phyloP scores from a whole-genome alignment of 2,888 invertebrate species.

The Ashinkailepas kermadecensis region DNA sequence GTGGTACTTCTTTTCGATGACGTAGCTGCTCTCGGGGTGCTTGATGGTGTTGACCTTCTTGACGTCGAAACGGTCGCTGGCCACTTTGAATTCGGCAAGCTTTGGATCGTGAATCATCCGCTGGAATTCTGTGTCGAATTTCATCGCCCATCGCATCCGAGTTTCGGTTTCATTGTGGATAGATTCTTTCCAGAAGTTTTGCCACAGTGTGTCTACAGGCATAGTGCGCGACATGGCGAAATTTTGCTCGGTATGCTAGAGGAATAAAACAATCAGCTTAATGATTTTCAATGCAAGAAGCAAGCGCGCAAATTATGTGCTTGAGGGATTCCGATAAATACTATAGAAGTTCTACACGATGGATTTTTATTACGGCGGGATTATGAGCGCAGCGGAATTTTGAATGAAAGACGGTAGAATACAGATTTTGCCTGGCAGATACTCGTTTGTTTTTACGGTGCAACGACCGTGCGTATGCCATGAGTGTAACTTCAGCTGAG shows the following conservation, averaged over 20 bases:
- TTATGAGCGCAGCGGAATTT: too few species aligned
- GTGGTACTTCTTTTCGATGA: not conserved
- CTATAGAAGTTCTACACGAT: too few species aligned
- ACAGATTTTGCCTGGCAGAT: too few species aligned
- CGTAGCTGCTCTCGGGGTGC: not conserved
- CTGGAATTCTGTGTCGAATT: slow-evolving; percentile 6
- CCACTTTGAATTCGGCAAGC: not conserved
- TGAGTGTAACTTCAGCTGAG: too few species aligned
- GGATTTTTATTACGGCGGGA: too few species aligned
- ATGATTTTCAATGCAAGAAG: too few species aligned
- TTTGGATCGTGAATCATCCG: not conserved
- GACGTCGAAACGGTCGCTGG: not conserved
- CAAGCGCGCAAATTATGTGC: too few species aligned
- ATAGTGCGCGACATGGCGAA: not conserved
- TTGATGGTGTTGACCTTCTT: not conserved
- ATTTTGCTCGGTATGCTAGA: not conserved
- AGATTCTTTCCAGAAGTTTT: slow-evolving; percentile 7
- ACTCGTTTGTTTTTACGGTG: too few species aligned
- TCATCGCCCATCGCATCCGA: slow-evolving; percentile 5
- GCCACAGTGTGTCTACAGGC: slow-evolving; percentile 2
- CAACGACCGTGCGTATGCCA: too few species aligned
- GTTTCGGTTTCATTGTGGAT: slow-evolving; percentile 7
- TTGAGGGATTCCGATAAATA: too few species aligned
- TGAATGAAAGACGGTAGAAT: too few species aligned
- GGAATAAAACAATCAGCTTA: too few species aligned